phyloP scores from a whole-genome alignment of 2,888 invertebrate genomes.

The Pollenia griseotomentosa region DNA sequence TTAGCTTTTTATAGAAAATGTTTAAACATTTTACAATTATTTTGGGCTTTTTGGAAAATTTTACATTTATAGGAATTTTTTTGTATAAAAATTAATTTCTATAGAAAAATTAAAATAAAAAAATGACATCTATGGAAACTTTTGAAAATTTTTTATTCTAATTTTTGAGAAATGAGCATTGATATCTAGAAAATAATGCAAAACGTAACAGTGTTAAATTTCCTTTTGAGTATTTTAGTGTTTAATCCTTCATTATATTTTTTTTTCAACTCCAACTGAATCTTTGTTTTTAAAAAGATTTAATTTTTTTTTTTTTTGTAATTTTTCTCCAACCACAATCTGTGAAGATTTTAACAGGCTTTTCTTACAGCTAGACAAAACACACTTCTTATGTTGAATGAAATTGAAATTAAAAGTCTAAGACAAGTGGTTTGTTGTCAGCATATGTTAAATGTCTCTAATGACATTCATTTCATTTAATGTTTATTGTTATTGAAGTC shows the following conservation, averaged over 20 bases:
- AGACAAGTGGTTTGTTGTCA: constrained; percentile 69
- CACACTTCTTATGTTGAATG: constrained; percentile 38
- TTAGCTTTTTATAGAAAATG: no score
- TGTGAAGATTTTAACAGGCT: constrained; percentile 16
- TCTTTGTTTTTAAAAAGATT: constrained; percentile 35
- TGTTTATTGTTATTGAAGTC: constrained; percentile 61
- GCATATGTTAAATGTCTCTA: constrained; percentile 67
- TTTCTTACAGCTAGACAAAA: not conserved
- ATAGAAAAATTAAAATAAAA: no score
- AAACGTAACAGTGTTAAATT: not conserved
- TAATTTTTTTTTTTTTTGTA: constrained; percentile 24
- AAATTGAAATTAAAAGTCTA: constrained; percentile 69
- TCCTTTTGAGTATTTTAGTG: constrained; percentile 15
- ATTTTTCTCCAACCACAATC: constrained; percentile 17
- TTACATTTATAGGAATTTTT: no score
- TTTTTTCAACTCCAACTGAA: constrained; percentile 16
- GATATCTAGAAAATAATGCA: no score
- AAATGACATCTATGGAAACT: no score
- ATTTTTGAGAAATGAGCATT: no score
- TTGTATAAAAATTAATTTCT: no score
- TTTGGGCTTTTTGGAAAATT: no score
- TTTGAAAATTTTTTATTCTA: no score
- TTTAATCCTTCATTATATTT: constrained; percentile 5
- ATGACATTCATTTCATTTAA: constrained; percentile 67
- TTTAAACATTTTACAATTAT: no score